Conservation (phyloP, 2,797 vertebrate species). For the Graptemys geographica region DNA sequence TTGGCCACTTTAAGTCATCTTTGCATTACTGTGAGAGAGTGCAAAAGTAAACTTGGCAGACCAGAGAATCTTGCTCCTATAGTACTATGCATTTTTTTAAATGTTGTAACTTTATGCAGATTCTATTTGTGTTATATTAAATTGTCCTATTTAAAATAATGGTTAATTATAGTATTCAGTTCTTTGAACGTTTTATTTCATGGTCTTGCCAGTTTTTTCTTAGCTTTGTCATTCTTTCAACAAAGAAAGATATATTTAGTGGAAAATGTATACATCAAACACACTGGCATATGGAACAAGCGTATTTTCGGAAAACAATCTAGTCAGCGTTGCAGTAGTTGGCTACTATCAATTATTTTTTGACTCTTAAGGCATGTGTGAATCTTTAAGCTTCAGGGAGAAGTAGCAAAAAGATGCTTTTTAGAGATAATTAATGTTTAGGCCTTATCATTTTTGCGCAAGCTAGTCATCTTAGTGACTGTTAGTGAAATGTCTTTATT, state of each 20-base stretch:
- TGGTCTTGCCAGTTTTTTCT: neutral
- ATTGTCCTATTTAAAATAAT: conserved; percentile 9
- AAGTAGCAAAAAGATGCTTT: neutral
- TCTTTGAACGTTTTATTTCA: neutral
- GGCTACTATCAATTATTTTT: too few species aligned
- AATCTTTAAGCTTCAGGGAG: neutral
- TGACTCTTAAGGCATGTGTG: neutral
- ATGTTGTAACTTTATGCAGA: neutral
- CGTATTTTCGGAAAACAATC: conserved; percentile 5
- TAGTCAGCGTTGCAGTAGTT: neutral
- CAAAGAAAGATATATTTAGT: neutral
- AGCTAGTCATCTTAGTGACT: neutral
- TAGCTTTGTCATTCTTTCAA: neutral
- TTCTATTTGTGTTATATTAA: neutral
- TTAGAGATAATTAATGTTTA: neutral
- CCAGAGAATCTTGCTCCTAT: neutral
- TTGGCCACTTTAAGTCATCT: neutral
- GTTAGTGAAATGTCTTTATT: neutral
- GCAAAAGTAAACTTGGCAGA: neutral
- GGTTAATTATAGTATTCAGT: conserved; percentile 13
- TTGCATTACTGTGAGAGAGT: neutral
- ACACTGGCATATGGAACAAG: neutral
- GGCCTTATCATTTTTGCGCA: neutral
- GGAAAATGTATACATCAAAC: neutral
- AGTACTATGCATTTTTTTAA: neutral